Percentiles rank a stretch among this genome's conserved stretches.
phyloP scores from a whole-genome alignment of 2,888 invertebrate species.

The Actias luna region DNA sequence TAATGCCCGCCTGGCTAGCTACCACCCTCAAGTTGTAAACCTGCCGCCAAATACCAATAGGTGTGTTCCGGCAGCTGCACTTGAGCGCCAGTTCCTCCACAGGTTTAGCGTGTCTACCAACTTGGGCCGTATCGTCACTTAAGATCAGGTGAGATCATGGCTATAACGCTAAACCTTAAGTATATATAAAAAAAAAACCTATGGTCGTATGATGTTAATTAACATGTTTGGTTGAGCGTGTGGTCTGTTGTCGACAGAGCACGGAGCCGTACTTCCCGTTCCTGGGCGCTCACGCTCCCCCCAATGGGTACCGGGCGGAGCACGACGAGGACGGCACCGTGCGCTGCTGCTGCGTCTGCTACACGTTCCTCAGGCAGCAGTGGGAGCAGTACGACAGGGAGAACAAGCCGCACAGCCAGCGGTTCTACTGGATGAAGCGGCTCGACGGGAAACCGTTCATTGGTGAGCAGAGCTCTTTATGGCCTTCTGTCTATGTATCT shows the following conservation, averaged over 20 bases:
- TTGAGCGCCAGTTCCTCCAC: no score
- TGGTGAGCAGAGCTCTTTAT: conserved; percentile 60
- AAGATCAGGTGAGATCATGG: no score
- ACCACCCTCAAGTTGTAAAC: no score
- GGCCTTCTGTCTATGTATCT: no score
- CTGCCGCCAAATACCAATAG: no score
- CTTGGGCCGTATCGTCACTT: no score
- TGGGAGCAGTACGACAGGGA: conserved; percentile 95
- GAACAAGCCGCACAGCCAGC: conserved; percentile 91
- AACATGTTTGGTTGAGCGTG: neutral
- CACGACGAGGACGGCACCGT: conserved; percentile 80
- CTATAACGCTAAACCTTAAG: no score
- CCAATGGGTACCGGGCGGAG: conserved; percentile 85
- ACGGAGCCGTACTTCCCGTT: conserved; percentile 95
- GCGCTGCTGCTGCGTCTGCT: conserved; percentile 92
- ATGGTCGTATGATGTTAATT: no score
- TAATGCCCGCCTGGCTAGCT: no score
- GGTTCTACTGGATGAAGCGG: conserved; percentile 96
- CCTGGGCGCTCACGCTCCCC: conserved; percentile 93
- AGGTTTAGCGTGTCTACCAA: no score
- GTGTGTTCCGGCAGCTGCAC: no score
- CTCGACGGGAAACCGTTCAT: conserved; percentile 95
- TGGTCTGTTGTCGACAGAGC: conserved; percentile 39
- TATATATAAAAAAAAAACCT: no score
- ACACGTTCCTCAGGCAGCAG: conserved; percentile 92